A percentile compares a stretch with the other conserved stretches of the same genome.
These are phyloP conservation scores for Habropoda laboriosa DNA, from an alignment of 1,140 invertebrate species.

Conservation along the genomic window DNA sequence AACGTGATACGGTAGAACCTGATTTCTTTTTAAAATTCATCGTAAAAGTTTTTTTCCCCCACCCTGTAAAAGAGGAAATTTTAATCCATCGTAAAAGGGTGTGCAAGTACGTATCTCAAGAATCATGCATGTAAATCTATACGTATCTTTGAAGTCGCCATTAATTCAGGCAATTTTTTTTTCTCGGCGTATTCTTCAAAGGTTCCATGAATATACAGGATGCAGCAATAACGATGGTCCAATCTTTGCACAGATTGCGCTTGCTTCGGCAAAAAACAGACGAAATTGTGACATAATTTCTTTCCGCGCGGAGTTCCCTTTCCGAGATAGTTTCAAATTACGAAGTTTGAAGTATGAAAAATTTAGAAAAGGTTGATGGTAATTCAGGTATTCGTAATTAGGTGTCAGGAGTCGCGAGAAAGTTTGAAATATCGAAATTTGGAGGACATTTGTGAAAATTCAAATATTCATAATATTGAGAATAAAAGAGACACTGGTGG, in stretches of 20 bases:
- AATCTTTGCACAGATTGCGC: background rate
- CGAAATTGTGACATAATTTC: background rate
- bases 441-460: no score
- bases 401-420: no score
- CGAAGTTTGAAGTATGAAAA: background rate
- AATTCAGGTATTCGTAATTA: no score
- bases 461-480: no score
- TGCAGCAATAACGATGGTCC: conserved; percentile 8
- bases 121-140: conserved; percentile 26
- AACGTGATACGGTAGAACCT: background rate
- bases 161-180: conserved; percentile 29
- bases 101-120: conserved; percentile 1
- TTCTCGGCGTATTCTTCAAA: conserved; percentile 17
- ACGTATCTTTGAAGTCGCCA: conserved; percentile 11
- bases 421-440: no score
- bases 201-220: conserved; percentile 29
- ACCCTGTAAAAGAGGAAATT: background rate
- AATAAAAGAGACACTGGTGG: no score
- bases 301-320: background rate
- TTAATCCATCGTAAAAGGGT: conserved; percentile 11
- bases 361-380: background rate
- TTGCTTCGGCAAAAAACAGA: background rate
- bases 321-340: background rate
- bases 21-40: conserved; percentile 1
- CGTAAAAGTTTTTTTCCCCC: background rate